Conservation (phyloP, 2,888 invertebrate species). For the Lepidocyrtoides sp. region DNA sequence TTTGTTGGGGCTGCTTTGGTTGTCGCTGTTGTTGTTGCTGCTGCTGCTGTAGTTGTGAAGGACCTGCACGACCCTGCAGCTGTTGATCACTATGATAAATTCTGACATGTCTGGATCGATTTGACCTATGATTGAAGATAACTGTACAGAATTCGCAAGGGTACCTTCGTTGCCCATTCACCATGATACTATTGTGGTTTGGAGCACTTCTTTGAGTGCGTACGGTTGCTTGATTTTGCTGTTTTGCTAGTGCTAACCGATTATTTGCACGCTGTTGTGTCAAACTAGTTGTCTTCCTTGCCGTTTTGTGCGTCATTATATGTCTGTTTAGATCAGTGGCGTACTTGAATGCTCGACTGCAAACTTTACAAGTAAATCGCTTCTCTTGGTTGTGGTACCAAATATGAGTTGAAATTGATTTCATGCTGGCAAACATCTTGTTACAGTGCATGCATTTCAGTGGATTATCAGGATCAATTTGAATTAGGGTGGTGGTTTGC, state of each 20-base stretch:
- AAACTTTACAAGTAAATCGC: conserved; percentile 69
- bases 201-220: conserved; percentile 16
- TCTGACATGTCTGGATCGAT: conserved; percentile 74
- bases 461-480: conserved; percentile 23
- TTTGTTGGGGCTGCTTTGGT: background rate
- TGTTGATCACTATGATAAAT: conserved; percentile 61
- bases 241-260: conserved; percentile 62
- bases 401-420: conserved; percentile 73
- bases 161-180: conserved; percentile 62
- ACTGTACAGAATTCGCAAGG: conserved; percentile 60
- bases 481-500: background rate
- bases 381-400: conserved; percentile 78
- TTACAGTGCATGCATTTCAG: conserved; percentile 69
- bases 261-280: conserved; percentile 66
- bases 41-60: conserved; percentile 8
- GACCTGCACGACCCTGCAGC: background rate
- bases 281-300: background rate
- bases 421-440: conserved; percentile 65
- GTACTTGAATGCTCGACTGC: conserved; percentile 77
- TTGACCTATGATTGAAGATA: conserved; percentile 78
- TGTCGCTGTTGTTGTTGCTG: background rate
- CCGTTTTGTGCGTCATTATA: conserved; percentile 47
- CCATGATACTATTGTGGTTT: conserved; percentile 55
- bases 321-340: conserved; percentile 73
- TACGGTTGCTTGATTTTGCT: background rate